Evolutionary conservation across 2,888 invertebrate genomes (phyloP), one percentile per base, ranked within the genome.

Genomic region (Maniola hyperantus): DNA sequence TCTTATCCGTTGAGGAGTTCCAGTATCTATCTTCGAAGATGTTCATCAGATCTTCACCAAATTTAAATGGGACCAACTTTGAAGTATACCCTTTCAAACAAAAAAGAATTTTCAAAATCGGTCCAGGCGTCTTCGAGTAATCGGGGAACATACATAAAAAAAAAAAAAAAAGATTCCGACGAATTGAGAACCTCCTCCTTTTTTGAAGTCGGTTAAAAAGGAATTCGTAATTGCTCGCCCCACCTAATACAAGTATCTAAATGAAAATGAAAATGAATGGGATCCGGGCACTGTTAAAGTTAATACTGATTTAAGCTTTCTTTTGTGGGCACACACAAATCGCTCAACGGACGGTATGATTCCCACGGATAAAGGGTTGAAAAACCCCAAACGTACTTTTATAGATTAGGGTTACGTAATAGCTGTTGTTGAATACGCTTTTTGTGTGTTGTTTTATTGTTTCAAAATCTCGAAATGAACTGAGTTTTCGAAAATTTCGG

Each of bases 321-420:
- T 26, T 58, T 58, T 58, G 44, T 33, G 44, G 42, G 44, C 42
- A 11, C 44, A 58, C 58, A 58, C 58, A 44, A 58, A 58, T 58
- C 42, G 58, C 13, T 20, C 57, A 57, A 6, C 8, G 58, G 26
- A 26, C 36, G 55, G 55, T 11, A 1, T 55, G 55, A 55, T 55
- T 36, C 55, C 55, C 15, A 11, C 55, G 55, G 36, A 55, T 36
- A 55, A 55, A 55, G 55, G 55, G 55, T 55, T 18, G 11, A 11
- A 15, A 33, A n/a, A 33, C 33, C 55, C 34, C 6, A 1, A 51
- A 51, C 26, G 10, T 55, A 55, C 55, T 55, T 55, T 39, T 18
- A 39, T 2, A 6, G 55, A 18, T 55, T 55, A 55, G 55, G 36
- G 36, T 36, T 55, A n/a, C n/a, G n/a, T n/a, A 55, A 55, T 39